These are phyloP conservation scores for Siniperca chuatsi DNA, from an alignment of 2,113 vertebrate species.

Conservation along the genomic window DNA sequence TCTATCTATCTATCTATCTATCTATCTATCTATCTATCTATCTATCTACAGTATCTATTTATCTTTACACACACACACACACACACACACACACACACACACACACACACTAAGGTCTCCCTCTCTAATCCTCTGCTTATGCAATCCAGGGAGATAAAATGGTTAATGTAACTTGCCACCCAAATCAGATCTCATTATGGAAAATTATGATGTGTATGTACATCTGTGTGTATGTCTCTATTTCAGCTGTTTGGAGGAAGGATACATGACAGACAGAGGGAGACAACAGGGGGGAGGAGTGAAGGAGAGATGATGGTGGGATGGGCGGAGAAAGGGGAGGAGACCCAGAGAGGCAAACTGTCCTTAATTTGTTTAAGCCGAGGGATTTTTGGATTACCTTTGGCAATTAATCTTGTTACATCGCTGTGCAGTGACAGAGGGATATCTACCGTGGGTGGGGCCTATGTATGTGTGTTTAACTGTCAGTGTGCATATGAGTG, in stretches of 20 bases:
- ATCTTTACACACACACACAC: not conserved
- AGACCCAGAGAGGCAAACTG: conserved; percentile 58
- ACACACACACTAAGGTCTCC: not conserved
- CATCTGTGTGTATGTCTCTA: not conserved
- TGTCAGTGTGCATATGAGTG: conserved; percentile 8
- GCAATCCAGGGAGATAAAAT: conserved; percentile 11
- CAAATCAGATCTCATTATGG: conserved; percentile 37
- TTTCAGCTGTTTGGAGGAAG: conserved; percentile 6
- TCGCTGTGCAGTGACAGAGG: conserved; percentile 45
- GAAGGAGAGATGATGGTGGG: not conserved
- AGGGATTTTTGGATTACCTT: conserved; percentile 84
- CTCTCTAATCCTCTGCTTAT: conserved; percentile 47
- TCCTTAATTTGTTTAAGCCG: conserved; percentile 80
- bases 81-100: not conserved
- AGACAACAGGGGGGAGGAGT: not conserved
- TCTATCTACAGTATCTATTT: no score
- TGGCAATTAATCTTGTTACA: conserved; percentile 82
- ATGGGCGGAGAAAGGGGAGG: conserved; percentile 45
- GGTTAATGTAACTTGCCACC: conserved; percentile 29
- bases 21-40: not conserved
- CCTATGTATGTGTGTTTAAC: conserved; percentile 16
- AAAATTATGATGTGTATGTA: conserved; percentile 31
- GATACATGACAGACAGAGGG: conserved; percentile 15
- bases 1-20: not conserved
- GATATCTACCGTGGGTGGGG: conserved; percentile 21